Base-by-base conservation (phyloP, 2,888 invertebrate genomes). In the Drosophila colorata region DNA sequence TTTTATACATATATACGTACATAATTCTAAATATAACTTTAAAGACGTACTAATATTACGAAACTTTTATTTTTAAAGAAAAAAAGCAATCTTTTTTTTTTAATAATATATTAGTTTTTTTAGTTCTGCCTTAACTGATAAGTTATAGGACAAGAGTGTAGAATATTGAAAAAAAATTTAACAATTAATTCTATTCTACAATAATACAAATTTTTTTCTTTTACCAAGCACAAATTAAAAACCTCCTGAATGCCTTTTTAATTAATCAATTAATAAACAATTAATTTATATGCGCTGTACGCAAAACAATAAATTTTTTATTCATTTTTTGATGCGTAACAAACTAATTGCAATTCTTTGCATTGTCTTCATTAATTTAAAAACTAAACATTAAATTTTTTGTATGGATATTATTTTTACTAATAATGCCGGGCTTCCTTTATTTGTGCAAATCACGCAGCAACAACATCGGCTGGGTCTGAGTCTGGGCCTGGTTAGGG, bases 371-470 rank as follows among this genome's bases (percentile, higher is more conserved):
- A 74, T 65, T 61, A 48, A 59, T 69, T 68, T 58, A 28, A 40
- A 44, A 56, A 20, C 33, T 63, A 44, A 44, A 41, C 38, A 58
- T 41, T 16, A 33, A 43, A 14, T 23, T 52, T 59, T 13, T 37
- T 57, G n/a, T n/a, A 60, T 68, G 14, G 1, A 14, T 38, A 57
- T 53, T 53, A 14, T 49, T 18, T 18, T 25, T 20, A 14, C 4
- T 3, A 14, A 16, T 60, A 37, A 53, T 59, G 47, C 38, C 41
- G 48, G 7, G 49, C 38, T 67, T 71, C 56, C 57, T 41, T 57
- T 33, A 13, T 58, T 69, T 69, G 55, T 69, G 69, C 74, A 75
- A 68, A 61, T 75, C 75, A 75, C 55, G 57, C 57, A 43, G 51
- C 40, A 55, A 20, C 73, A 52, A 23, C 38, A 49, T 47, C 3